phyloP scores from a whole-genome alignment of 2,888 invertebrate genomes.

The Cremastobaeus sp. region DNA sequence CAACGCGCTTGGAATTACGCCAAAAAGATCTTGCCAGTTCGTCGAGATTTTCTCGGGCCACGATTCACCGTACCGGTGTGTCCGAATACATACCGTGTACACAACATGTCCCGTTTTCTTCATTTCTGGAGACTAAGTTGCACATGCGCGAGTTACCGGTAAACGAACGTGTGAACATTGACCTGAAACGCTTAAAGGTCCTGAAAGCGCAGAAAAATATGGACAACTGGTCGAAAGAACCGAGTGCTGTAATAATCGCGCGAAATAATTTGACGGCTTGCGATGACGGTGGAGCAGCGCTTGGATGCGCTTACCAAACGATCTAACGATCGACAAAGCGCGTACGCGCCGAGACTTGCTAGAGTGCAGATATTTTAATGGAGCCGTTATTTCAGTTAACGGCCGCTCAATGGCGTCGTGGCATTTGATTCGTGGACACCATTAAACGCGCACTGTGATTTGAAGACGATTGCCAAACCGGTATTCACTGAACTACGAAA shows the following conservation, averaged over 20 bases:
- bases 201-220: too few species aligned
- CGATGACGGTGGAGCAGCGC: constrained; percentile 21
- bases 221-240: constrained; percentile 5
- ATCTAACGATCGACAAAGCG: constrained; percentile 61
- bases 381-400: constrained; percentile 72
- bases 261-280: constrained; percentile 42
- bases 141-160: too few species aligned
- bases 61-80: constrained; percentile 34
- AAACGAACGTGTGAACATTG: too few species aligned
- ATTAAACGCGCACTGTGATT: constrained; percentile 58
- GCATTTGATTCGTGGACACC: constrained; percentile 63
- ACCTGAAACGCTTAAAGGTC: too few species aligned
- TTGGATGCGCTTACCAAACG: constrained; percentile 45
- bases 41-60: constrained; percentile 55
- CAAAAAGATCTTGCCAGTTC: constrained; percentile 69
- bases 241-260: constrained; percentile 29
- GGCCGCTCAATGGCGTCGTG: constrained; percentile 67
- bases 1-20: constrained; percentile 73
- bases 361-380: constrained; percentile 69
- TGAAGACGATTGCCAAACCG: constrained; percentile 57
- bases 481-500: constrained; percentile 43
- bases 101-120: too few species aligned
- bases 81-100: constrained; percentile 25
- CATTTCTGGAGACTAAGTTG: too few species aligned
- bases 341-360: constrained; percentile 49